Evolutionary conservation across 1,140 invertebrate genomes (phyloP).

Genomic region (Phthorimaea operculella): DNA sequence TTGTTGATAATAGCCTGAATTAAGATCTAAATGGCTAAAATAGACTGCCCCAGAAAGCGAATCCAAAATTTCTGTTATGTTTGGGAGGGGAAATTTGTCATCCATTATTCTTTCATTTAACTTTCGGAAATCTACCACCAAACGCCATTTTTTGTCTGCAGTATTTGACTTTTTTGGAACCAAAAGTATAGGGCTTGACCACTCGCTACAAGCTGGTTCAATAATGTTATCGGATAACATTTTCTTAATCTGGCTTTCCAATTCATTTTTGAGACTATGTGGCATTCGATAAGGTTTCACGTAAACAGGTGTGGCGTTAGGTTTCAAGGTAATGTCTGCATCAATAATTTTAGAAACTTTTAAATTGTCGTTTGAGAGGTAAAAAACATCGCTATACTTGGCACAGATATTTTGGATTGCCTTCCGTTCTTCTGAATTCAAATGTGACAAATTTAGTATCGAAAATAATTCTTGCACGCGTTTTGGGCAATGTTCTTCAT

Average conservation of each 20-base stretch:
- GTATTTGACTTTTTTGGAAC: not conserved
- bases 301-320: not conserved
- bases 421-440: not conserved
- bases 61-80: not conserved
- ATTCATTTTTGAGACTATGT: not conserved
- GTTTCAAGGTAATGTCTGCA: not conserved
- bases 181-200: not conserved
- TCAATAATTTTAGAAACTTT: not conserved
- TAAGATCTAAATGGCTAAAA: not conserved
- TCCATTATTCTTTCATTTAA: not conserved
- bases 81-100: not conserved
- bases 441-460: not conserved
- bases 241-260: not conserved
- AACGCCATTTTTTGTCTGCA: not conserved
- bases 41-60: not conserved
- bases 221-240: not conserved
- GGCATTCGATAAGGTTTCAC: not conserved
- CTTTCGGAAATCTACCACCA: not conserved
- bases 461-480: slow-evolving; percentile 1
- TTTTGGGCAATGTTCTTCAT: too few relatives aligned
- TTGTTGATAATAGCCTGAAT: not conserved
- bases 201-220: not conserved
- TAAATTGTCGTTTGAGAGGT: not conserved
- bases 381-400: not conserved
- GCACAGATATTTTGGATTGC: not conserved